phyloP scores from a whole-genome alignment of 2,888 invertebrate genomes.

The Drosophila mettleri region DNA sequence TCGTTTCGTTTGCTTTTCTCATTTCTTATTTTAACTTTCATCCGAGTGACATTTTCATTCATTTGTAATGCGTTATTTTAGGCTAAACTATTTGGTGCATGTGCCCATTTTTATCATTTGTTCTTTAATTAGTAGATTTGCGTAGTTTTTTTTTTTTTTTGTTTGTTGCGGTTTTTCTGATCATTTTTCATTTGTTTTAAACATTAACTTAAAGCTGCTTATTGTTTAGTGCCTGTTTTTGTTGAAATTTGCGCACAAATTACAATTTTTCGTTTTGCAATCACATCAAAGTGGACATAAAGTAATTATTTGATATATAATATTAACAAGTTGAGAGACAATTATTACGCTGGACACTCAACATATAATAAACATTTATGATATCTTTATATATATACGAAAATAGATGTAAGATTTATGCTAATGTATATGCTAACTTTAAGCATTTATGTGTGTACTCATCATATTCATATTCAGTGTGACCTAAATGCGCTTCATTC shows the following conservation, averaged over 20 bases:
- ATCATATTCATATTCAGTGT: slow-evolving; percentile 66
- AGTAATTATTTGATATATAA: slow-evolving; percentile 45
- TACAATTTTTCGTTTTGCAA: slow-evolving; percentile 54
- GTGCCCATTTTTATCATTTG: slow-evolving; percentile 45
- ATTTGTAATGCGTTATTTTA: slow-evolving; percentile 50
- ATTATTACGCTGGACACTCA: slow-evolving; percentile 52
- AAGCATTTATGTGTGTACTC: slow-evolving; percentile 45
- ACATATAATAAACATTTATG: slow-evolving; percentile 64
- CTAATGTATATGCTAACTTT: slow-evolving; percentile 12
- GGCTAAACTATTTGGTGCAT: slow-evolving; percentile 73
- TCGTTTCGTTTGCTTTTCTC: slow-evolving; percentile 51
- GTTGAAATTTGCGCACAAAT: slow-evolving; percentile 35
- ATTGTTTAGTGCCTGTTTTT: slow-evolving; percentile 40
- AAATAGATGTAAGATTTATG: slow-evolving; percentile 41
- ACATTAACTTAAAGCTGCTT: slow-evolving; percentile 76
- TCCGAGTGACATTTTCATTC: slow-evolving; percentile 18
- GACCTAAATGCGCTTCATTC: slow-evolving; percentile 71
- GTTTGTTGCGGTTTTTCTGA: slow-evolving; percentile 8
- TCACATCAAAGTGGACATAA: slow-evolving; percentile 70
- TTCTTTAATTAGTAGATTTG: slow-evolving; percentile 64
- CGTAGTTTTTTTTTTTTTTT: slow-evolving; percentile 27
- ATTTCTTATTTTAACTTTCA: slow-evolving; percentile 14
- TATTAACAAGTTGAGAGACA: slow-evolving; percentile 63
- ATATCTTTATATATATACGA: slow-evolving; percentile 51
- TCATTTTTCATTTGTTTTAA: slow-evolving; percentile 37